Base-by-base conservation (phyloP, 1,140 invertebrate species). In the Akabosia matsudoensis region DNA sequence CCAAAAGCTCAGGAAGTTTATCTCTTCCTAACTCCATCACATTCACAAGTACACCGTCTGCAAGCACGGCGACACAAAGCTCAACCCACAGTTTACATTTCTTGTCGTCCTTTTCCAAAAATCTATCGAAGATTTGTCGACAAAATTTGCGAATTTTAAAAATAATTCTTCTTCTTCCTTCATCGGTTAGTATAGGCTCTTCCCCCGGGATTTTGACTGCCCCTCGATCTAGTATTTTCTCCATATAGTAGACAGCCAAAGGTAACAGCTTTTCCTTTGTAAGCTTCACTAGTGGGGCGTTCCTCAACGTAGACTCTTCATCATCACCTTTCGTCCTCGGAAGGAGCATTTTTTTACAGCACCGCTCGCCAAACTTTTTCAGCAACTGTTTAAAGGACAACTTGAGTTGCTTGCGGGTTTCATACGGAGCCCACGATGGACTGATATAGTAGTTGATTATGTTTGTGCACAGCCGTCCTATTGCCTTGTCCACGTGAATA, bases 31-130 rank as follows among this genome's bases (percentile, higher is more conserved):
- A 30, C n/a, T 67, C 26, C 51, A 81, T 77, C 14, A 79, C 72
- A 45, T 79, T 81, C 78, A 79, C 79, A 16, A 81, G 45, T 16
- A 81, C 80, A 30, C 78, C 80, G 70, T 79, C 78, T 0, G 34
- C 73, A 64, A 81, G 52, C 14, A 81, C 79, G 18, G 80, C 70
- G 2, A 81, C 52, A 54, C 75, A 76, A 1, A 81, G 54, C 74
- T 81, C 78, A 28, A 72, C 33, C 78, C 80, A 79, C 14, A 81
- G 45, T 45, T 56, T 75, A 33, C 80, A 81, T 3, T 79, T 75
- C 31, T 33, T 33, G 31, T 81, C 78, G 24, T 79, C 80, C 14
- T 71, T 28, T 0, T 33, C 16, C 14, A 79, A 31, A 64, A 34
- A 34, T 22, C 34, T 10, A 14, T 70, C 28, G 14, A 79, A 28